Evolutionary conservation across 2,797 vertebrate species (phyloP), one percentile per base, ranked within the genome.

Genomic region (Potorous gilbertii): DNA sequence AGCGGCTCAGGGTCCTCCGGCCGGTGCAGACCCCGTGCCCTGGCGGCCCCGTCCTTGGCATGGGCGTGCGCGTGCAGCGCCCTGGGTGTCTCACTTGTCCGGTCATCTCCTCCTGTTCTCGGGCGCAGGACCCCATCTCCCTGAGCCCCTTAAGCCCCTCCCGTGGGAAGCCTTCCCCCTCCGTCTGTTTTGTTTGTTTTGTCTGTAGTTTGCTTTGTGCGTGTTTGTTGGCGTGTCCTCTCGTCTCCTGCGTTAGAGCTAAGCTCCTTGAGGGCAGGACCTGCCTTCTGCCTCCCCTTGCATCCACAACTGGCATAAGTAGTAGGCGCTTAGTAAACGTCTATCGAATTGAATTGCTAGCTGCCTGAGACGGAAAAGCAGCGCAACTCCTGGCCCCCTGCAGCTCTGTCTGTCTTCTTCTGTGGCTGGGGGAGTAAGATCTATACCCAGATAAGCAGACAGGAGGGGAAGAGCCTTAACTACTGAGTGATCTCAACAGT

Each of bases 11-110:
- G 90, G 29, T 92, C 62, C 89, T 29, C 56, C 57, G n/a, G n/a
- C n/a, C n/a, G n/a, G n/a, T 92, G 89, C 66, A 93, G 95, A 93
- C 29, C 54, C 90, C 1, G 10, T 90, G 90, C n/a, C 92, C 62
- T 92, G 87, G 57, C 92, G 87, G 0, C 91, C 66, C 95, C 52
- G 5, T 94, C 0, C 66, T 94, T 90, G 2, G 16, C 16, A 2
- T 8, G 16, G n/a, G n/a, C 8, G 5, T 81, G 5, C 46, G 6
- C 90, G 93, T 92, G 52, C 54, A 89, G 94, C 81, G 29, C n/a
- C n/a, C 29, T 18, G 31, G 13, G 66, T 40, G 16, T 74, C n/a
- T 24, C 66, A 10, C n/a, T 46, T 40, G 18, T 24, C n/a, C 10
- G 6, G n/a, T 21, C n/a, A 0, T 9, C 18, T 13, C n/a, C n/a